Conservation (phyloP, 1,140 invertebrate genomes). For the Vollenhovia emeryi region DNA sequence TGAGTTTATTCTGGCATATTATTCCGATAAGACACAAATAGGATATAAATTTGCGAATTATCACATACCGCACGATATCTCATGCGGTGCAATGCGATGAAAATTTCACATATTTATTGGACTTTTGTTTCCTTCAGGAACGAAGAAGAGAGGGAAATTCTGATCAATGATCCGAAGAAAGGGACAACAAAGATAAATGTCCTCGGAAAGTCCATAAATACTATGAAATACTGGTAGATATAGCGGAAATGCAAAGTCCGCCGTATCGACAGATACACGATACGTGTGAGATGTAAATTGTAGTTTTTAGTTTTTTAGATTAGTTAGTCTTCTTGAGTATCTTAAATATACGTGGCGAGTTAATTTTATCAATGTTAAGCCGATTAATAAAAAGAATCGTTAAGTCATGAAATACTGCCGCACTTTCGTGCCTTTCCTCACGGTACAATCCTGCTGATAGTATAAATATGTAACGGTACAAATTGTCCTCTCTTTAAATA, state of each 20-base stretch:
- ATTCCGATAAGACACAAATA: neutral
- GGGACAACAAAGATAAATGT: slow-evolving; percentile 22
- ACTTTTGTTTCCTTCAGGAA: slow-evolving; percentile 23
- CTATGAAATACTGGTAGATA: slow-evolving; percentile 40
- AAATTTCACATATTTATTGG: neutral
- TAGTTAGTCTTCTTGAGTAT: no score
- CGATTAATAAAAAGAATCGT: neutral
- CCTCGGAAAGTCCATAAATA: slow-evolving; percentile 21
- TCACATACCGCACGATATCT: neutral
- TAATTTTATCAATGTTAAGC: neutral
- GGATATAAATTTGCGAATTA: neutral
- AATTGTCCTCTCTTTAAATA: slow-evolving; percentile 12
- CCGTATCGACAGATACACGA: neutral
- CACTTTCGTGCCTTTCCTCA: neutral
- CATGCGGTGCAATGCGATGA: neutral
- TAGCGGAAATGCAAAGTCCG: neutral
- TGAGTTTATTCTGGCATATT: slow-evolving; percentile 1
- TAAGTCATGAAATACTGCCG: neutral
- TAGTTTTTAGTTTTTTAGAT: neutral
- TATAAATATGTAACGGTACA: slow-evolving; percentile 17
- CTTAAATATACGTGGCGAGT: neutral
- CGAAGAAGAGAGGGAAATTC: neutral
- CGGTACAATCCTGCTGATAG: neutral
- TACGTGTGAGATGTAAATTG: neutral
- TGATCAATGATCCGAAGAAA: slow-evolving; percentile 33